Evolutionary conservation across 2,113 vertebrate genomes (phyloP).

Genomic region (Boulengeromyrus knoepffleri): DNA sequence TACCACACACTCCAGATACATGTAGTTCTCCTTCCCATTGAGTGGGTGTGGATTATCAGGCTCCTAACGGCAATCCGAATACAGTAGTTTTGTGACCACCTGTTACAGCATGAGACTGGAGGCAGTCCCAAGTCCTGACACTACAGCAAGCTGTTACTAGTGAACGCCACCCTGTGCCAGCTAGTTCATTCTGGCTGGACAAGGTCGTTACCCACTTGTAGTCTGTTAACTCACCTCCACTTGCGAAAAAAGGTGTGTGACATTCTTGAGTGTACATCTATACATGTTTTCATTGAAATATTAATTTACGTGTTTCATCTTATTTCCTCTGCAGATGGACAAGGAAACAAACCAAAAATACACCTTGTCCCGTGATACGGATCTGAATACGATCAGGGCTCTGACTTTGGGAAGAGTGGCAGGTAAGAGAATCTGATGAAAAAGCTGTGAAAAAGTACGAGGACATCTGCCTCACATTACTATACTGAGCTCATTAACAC

Average conservation of each 20-base stretch:
- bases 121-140: neutral
- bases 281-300: neutral
- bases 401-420: conserved; percentile 84
- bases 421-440: conserved; percentile 60
- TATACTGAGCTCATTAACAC: neutral
- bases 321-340: conserved; percentile 73
- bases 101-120: neutral
- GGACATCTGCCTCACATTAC: neutral
- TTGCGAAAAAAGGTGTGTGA: neutral
- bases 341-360: conserved; percentile 77
- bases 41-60: neutral
- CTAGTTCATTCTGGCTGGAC: neutral
- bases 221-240: neutral
- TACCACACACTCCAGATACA: neutral
- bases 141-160: neutral
- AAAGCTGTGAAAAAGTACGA: neutral
- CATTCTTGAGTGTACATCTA: neutral
- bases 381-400: conserved; percentile 77
- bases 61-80: neutral
- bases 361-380: conserved; percentile 76
- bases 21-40: neutral
- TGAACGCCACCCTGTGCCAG: neutral
- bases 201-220: neutral
- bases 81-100: neutral
- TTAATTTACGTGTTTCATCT: conserved; percentile 45